Conservation (phyloP, 2,888 invertebrate genomes). For the Drosophila pseudotalamancana region DNA sequence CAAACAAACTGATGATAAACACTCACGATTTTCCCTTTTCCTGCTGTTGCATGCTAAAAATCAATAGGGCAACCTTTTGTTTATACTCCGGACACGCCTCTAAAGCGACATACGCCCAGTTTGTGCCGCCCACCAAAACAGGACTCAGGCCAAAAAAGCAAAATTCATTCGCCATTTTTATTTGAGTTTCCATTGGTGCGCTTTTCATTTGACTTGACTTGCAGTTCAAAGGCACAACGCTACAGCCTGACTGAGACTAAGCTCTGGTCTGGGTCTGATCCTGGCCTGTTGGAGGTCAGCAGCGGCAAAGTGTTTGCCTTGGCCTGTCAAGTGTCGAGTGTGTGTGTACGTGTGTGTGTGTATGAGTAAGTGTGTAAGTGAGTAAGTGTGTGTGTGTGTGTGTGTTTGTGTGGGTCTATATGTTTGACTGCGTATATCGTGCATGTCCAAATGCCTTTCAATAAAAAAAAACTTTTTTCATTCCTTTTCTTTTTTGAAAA, state of each 20-base stretch:
- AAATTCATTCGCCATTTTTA: constrained; percentile 67
- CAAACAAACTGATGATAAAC: constrained; percentile 58
- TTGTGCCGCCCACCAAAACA: constrained; percentile 8
- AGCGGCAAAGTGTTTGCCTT: constrained; percentile 50
- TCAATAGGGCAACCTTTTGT: constrained; percentile 76
- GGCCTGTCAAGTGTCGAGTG: constrained; percentile 61
- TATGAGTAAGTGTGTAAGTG: constrained; percentile 9
- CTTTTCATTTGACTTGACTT: constrained; percentile 80
- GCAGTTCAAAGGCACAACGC: constrained; percentile 72
- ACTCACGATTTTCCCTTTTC: constrained; percentile 43
- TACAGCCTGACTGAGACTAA: constrained; percentile 1
- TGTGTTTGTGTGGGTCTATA: constrained; percentile 5
- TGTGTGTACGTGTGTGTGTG: constrained; percentile 10
- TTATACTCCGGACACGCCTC: constrained; percentile 67
- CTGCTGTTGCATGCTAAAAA: constrained; percentile 50
- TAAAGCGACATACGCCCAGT: constrained; percentile 26
- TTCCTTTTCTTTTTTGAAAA: constrained; percentile 38
- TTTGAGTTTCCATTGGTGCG: constrained; percentile 65
- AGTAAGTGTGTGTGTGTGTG: constrained; percentile 5
- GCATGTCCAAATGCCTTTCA: constrained; percentile 74
- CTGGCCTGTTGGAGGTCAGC: constrained; percentile 60
- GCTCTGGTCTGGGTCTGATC: constrained; percentile 2
- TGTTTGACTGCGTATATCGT: constrained; percentile 45
- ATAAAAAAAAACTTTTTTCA: constrained; percentile 45
- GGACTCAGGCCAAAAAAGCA: constrained; percentile 27